A percentile compares a stretch with the other conserved stretches of the same genome.
Evolutionary conservation across 2,888 invertebrate species (phyloP).

Genomic region (Luffia ferchaultella): DNA sequence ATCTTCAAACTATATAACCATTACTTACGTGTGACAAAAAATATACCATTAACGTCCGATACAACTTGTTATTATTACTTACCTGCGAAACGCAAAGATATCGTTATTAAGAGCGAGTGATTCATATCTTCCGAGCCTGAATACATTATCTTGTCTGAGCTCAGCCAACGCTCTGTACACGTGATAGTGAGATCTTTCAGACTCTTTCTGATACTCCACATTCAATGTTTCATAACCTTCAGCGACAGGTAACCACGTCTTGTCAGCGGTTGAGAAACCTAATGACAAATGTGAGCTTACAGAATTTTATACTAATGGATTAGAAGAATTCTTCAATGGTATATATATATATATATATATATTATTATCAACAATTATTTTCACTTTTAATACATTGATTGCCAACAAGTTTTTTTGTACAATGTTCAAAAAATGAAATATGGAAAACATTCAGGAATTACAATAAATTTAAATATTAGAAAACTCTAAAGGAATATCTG

Average conservation of each 20-base stretch:
- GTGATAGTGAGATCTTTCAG: constrained; percentile 62
- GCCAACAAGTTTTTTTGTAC: too few species aligned
- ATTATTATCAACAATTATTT: too few species aligned
- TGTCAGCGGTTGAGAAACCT: constrained; percentile 66
- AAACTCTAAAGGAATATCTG: too few species aligned
- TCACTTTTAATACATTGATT: too few species aligned
- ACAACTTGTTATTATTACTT: background rate
- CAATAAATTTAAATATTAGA: too few species aligned
- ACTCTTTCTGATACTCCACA: constrained; percentile 56
- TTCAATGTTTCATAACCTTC: constrained; percentile 66
- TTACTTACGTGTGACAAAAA: background rate
- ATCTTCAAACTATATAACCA: too few species aligned
- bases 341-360: too few species aligned
- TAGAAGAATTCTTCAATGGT: too few species aligned
- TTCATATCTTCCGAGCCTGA: constrained; percentile 57
- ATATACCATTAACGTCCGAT: background rate
- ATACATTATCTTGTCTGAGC: constrained; percentile 60
- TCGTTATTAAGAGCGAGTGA: constrained; percentile 55
- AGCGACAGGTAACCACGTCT: constrained; percentile 74
- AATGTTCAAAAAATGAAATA: too few species aligned
- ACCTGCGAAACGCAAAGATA: constrained; percentile 67
- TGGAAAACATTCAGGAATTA: too few species aligned
- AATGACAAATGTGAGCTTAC: constrained; percentile 6
- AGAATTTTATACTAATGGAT: too few species aligned
- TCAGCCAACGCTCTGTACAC: constrained; percentile 54